These are phyloP conservation scores for Odontamblyopus lacepedii DNA, from an alignment of 2,797 vertebrate species.

Conservation along the genomic window DNA sequence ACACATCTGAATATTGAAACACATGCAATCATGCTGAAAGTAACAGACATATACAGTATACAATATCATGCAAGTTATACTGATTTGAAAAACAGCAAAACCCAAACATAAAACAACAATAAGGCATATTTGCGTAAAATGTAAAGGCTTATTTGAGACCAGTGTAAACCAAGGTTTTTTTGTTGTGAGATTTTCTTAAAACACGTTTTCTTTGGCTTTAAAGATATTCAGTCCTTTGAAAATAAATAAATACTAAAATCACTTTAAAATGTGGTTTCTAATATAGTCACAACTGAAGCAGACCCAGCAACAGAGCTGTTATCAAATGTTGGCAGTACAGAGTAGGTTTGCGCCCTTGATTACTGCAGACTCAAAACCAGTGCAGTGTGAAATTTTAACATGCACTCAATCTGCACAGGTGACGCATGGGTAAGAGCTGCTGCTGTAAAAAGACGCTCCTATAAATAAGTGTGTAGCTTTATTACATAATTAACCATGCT, in stretches of 20 bases:
- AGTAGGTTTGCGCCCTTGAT: not conserved
- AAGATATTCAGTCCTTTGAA: not conserved
- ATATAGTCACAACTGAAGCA: not conserved
- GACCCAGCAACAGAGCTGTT: not conserved
- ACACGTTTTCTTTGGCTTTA: not conserved
- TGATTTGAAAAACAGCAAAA: slow-evolving; percentile 12
- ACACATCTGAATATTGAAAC: slow-evolving; percentile 21
- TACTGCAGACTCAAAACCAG: slow-evolving; percentile 24
- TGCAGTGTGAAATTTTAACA: slow-evolving; percentile 40
- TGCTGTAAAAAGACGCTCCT: slow-evolving; percentile 18
- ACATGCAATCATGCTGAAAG: slow-evolving; percentile 6
- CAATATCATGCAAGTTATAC: slow-evolving; percentile 16
- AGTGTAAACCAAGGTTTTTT: not conserved
- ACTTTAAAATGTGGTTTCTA: not conserved
- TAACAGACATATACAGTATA: slow-evolving; percentile 25
- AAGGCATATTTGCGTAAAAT: not conserved
- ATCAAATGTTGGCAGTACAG: not conserved
- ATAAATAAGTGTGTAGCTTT: slow-evolving; percentile 25
- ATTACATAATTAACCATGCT: slow-evolving; percentile 34
- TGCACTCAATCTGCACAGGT: slow-evolving; percentile 15
- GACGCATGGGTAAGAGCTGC: not conserved
- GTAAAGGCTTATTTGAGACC: not conserved
- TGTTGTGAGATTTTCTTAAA: not conserved
- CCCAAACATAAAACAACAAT: not conserved
- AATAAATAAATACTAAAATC: not conserved